Conservation (phyloP, 2,888 invertebrate genomes). For the Plusia festucae region DNA sequence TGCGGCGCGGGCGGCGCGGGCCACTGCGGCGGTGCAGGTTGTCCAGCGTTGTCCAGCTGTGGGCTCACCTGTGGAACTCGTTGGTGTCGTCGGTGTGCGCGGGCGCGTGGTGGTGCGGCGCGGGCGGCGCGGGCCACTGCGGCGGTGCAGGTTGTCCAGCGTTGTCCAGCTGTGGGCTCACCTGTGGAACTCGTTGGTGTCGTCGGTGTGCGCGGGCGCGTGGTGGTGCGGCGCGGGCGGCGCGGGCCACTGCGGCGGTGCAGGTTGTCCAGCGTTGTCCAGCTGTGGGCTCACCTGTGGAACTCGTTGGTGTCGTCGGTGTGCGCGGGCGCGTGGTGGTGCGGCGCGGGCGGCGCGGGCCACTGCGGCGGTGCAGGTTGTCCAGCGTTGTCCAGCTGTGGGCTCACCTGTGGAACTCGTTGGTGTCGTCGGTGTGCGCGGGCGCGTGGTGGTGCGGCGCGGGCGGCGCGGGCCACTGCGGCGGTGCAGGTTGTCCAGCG, state of each 20-base stretch:
- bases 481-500: too few species aligned
- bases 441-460: too few species aligned
- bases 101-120: too few species aligned
- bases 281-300: background rate
- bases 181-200: constrained; percentile 95
- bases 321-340: constrained; percentile 68
- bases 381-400: constrained; percentile 63
- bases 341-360: constrained; percentile 97
- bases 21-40: too few species aligned
- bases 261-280: constrained; percentile 74
- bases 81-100: background rate
- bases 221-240: constrained; percentile 93
- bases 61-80: background rate
- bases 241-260: constrained; percentile 98
- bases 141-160: too few species aligned
- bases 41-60: background rate
- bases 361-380: constrained; percentile 97
- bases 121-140: too few species aligned
- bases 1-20: too few species aligned
- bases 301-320: constrained; percentile 99
- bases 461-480: too few species aligned
- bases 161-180: background rate
- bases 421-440: too few species aligned
- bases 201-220: constrained; percentile 91
- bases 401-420: background rate